Conservation (phyloP, 2,113 vertebrate genomes). For the Corvus moneduloides region DNA sequence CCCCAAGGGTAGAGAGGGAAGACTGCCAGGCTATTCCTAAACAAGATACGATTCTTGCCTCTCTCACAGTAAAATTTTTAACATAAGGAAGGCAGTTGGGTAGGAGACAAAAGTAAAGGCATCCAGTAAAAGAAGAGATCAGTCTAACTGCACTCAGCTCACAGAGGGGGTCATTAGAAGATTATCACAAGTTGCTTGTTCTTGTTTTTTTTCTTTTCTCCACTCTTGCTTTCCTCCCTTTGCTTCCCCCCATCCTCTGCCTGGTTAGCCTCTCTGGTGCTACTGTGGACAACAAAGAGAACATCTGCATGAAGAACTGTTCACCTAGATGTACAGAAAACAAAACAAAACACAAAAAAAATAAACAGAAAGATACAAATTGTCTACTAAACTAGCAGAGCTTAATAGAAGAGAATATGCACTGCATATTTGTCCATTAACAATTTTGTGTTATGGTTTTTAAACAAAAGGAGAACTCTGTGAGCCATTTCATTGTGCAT, state of each 20-base stretch:
- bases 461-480: neutral
- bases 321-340: neutral
- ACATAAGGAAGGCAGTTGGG: neutral
- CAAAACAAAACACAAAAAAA: neutral
- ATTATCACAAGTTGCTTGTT: neutral
- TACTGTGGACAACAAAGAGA: neutral
- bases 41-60: neutral
- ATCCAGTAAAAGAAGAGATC: neutral
- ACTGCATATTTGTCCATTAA: neutral
- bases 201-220: neutral
- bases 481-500: neutral
- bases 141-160: neutral
- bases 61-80: neutral
- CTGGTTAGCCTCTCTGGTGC: neutral
- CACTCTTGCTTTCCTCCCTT: neutral
- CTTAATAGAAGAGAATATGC: neutral
- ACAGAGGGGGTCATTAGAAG: neutral
- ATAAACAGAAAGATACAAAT: neutral
- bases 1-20: neutral
- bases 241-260: fast-evolving
- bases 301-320: neutral
- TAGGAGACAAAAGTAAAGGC: neutral
- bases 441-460: neutral
- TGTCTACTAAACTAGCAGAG: neutral
- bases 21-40: neutral